These are phyloP conservation scores for Thrips palmi DNA, from an alignment of 1,140 invertebrate species.

Conservation along the genomic window DNA sequence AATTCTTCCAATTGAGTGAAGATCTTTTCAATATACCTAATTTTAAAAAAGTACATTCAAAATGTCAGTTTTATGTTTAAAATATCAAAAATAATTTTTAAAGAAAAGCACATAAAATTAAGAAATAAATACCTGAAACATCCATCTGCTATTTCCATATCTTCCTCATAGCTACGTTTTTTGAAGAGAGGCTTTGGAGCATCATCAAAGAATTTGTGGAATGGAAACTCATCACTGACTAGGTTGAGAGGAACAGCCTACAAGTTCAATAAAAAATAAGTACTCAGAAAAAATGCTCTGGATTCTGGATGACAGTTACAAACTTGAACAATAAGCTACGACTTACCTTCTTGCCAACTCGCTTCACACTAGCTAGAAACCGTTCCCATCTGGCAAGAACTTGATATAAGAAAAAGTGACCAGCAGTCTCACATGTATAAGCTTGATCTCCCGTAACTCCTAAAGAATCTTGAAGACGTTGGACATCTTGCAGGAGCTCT, in stretches of 20 bases:
- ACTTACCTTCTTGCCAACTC: slow-evolving; percentile 23
- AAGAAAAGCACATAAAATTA: slow-evolving; percentile 7
- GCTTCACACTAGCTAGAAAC: slow-evolving; percentile 47
- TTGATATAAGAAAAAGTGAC: slow-evolving; percentile 77
- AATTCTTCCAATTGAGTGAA: slow-evolving; percentile 97
- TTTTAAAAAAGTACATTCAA: slow-evolving; percentile 11
- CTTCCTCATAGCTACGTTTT: slow-evolving; percentile 56
- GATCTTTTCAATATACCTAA: slow-evolving; percentile 80
- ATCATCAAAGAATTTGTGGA: slow-evolving; percentile 76
- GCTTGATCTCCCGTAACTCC: slow-evolving; percentile 77
- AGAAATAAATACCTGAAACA: slow-evolving; percentile 52
- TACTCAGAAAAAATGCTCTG: slow-evolving; percentile 1
- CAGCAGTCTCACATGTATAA: slow-evolving; percentile 97
- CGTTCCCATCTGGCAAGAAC: slow-evolving; percentile 81
- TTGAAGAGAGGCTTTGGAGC: slow-evolving; percentile 88
- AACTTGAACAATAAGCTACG: too few species aligned
- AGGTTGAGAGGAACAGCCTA: slow-evolving; percentile 23
- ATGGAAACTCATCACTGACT: slow-evolving; percentile 72
- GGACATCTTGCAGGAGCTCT: slow-evolving; percentile 79
- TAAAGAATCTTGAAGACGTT: slow-evolving; percentile 60
- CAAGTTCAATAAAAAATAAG: slow-evolving; percentile 10
- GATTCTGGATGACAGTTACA: background rate
- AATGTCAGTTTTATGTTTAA: slow-evolving; percentile 2
- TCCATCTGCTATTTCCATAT: slow-evolving; percentile 79
- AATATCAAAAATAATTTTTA: slow-evolving; percentile 6